Percentiles rank a stretch among this genome's conserved stretches.
Conservation (phyloP, 2,797 vertebrate species). For the Gephyroberyx darwinii region DNA sequence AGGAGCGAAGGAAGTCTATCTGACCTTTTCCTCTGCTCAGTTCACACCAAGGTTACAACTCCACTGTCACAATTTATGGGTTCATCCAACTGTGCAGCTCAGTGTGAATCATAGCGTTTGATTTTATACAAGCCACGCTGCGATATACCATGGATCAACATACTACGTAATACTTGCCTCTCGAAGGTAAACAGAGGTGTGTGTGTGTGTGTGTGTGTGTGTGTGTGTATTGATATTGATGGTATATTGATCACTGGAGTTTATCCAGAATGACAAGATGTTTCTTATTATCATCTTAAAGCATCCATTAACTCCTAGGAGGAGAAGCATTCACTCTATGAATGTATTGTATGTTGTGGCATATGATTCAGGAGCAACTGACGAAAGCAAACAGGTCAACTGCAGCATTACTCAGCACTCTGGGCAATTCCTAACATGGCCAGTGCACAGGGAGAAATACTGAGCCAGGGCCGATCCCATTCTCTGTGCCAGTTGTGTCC, state of each 20-base stretch:
- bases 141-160: conserved; percentile 16
- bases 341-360: conserved; percentile 1
- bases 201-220: not conserved
- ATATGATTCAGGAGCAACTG: conserved; percentile 26
- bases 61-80: conserved; percentile 64
- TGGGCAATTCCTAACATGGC: conserved; percentile 45
- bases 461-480: conserved; percentile 8
- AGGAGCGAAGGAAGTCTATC: conserved; percentile 55
- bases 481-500: conserved; percentile 18
- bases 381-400: conserved; percentile 37
- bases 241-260: no score
- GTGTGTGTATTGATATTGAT: not conserved
- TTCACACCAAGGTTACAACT: conserved; percentile 70
- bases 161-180: conserved; percentile 6
- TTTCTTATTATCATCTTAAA: not conserved
- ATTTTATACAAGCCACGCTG: not conserved
- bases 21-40: conserved; percentile 48
- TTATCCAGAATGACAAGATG: no score
- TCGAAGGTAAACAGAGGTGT: conserved; percentile 28
- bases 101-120: not conserved
- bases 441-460: not conserved
- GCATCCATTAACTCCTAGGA: conserved; percentile 26
- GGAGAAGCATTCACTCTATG: conserved; percentile 21
- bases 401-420: conserved; percentile 34
- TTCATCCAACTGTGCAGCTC: conserved; percentile 30